Percentiles rank a stretch among this genome's conserved stretches.
Evolutionary conservation across 1,140 invertebrate species (phyloP).

Genomic region (Pseudobourletiella spinata): DNA sequence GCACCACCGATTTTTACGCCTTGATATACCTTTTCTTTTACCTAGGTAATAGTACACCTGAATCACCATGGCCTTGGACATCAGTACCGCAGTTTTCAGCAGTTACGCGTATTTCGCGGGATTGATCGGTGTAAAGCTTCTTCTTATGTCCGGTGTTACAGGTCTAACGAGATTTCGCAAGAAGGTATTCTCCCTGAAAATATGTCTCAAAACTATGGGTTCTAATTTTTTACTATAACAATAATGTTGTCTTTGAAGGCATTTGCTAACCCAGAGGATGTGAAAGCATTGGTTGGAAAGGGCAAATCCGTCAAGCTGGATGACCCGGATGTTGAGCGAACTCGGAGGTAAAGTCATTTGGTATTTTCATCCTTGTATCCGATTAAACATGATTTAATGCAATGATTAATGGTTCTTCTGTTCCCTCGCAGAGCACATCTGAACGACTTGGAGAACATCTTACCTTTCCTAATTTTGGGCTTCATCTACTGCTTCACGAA

Average conservation of each 20-base stretch:
- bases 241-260: no score
- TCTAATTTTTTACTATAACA: no score
- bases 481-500: slow-evolving; percentile 52
- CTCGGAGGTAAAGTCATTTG: slow-evolving; percentile 32
- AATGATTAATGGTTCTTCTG: no score
- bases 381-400: no score
- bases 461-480: slow-evolving; percentile 52
- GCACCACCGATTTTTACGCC: no score
- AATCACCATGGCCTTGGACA: not conserved
- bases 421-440: slow-evolving; percentile 53
- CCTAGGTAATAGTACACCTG: no score
- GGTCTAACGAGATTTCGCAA: slow-evolving; percentile 47
- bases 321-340: slow-evolving; percentile 38
- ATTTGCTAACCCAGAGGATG: slow-evolving; percentile 39
- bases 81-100: slow-evolving; percentile 42
- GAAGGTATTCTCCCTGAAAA: no score
- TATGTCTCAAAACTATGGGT: no score
- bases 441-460: slow-evolving; percentile 61
- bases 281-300: slow-evolving; percentile 40
- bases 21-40: no score
- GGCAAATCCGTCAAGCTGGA: not conserved
- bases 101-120: slow-evolving; percentile 50
- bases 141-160: slow-evolving; percentile 50
- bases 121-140: slow-evolving; percentile 52
- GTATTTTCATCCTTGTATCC: no score